Percentiles rank a stretch among this genome's conserved stretches.
These are phyloP conservation scores for Drosophila persimilis DNA, from an alignment of 1,140 invertebrate genomes.

Conservation along the genomic window DNA sequence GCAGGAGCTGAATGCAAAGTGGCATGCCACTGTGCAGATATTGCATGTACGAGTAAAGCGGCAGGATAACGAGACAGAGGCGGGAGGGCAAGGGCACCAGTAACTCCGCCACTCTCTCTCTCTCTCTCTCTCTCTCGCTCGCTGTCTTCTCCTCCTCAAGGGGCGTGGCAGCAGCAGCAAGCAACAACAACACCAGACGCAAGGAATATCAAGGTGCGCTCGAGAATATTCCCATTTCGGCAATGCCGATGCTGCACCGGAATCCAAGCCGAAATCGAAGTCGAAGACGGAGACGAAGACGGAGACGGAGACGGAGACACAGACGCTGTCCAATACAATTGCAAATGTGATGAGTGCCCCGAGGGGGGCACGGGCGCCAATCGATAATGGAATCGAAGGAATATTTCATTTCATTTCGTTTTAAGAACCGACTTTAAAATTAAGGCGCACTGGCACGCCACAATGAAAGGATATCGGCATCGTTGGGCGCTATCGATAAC, in stretches of 20 bases:
- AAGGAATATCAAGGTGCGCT: slow-evolving; percentile 13
- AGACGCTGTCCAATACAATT: slow-evolving; percentile 46
- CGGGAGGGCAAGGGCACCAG: slow-evolving; percentile 28
- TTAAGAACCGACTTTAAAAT: too few relatives aligned
- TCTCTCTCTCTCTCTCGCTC: too few relatives aligned
- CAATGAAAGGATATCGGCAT: too few relatives aligned
- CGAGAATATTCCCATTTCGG: slow-evolving; percentile 47
- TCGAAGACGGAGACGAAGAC: neutral
- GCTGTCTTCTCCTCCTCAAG: slow-evolving; percentile 6
- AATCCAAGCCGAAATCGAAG: neutral
- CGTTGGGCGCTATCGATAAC: too few relatives aligned
- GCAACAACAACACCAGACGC: slow-evolving; percentile 5
- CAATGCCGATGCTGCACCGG: slow-evolving; percentile 14
- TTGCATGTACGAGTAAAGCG: slow-evolving; percentile 49
- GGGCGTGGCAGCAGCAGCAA: slow-evolving; percentile 8
- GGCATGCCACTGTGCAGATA: slow-evolving; percentile 37
- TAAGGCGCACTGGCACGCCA: too few relatives aligned
- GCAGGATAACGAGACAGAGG: slow-evolving; percentile 63
- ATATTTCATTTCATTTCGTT: too few relatives aligned
- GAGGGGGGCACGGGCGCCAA: neutral
- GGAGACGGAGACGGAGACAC: too few relatives aligned
- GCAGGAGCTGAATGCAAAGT: slow-evolving; percentile 49
- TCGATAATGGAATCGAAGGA: too few relatives aligned
- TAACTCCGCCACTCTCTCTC: neutral
- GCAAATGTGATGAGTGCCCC: slow-evolving; percentile 48